These are phyloP conservation scores for Triplophysa tibetana DNA, from an alignment of 2,113 vertebrate genomes.

Conservation along the genomic window DNA sequence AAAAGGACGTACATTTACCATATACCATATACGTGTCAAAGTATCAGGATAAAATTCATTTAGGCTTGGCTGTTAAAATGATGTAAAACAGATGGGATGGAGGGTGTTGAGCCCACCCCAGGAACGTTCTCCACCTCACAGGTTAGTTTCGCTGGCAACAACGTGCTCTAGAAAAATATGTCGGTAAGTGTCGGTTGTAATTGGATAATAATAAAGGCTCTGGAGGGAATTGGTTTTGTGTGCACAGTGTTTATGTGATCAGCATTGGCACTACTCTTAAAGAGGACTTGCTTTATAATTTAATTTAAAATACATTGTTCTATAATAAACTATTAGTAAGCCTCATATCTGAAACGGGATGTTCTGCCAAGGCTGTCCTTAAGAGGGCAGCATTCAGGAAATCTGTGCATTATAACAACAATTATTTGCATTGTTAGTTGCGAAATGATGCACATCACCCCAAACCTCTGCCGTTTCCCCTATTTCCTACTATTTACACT, in stretches of 20 bases:
- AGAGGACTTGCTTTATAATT: too few relatives aligned
- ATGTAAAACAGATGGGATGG: constrained; percentile 26
- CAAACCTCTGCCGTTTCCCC: neutral
- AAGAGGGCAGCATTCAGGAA: too few relatives aligned
- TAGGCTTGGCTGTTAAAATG: neutral
- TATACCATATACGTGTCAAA: constrained; percentile 10
- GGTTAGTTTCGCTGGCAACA: neutral
- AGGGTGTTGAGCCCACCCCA: neutral
- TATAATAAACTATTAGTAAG: too few relatives aligned
- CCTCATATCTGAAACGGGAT: too few relatives aligned
- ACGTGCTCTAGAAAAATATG: neutral
- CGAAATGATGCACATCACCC: too few relatives aligned
- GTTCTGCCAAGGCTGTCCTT: too few relatives aligned
- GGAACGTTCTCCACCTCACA: neutral
- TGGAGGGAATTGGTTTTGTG: neutral
- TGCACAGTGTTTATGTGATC: too few relatives aligned
- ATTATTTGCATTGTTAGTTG: too few relatives aligned
- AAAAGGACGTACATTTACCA: too few relatives aligned
- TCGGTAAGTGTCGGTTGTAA: neutral
- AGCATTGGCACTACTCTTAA: too few relatives aligned
- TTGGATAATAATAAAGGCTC: neutral
- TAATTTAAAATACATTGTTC: too few relatives aligned
- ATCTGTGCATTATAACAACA: too few relatives aligned
- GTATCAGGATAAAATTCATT: constrained; percentile 7
- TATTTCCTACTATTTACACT: constrained; percentile 6